Percentiles rank a stretch among this genome's conserved stretches.
Evolutionary conservation across 2,888 invertebrate species (phyloP).

Genomic region (Carabus problematicus): DNA sequence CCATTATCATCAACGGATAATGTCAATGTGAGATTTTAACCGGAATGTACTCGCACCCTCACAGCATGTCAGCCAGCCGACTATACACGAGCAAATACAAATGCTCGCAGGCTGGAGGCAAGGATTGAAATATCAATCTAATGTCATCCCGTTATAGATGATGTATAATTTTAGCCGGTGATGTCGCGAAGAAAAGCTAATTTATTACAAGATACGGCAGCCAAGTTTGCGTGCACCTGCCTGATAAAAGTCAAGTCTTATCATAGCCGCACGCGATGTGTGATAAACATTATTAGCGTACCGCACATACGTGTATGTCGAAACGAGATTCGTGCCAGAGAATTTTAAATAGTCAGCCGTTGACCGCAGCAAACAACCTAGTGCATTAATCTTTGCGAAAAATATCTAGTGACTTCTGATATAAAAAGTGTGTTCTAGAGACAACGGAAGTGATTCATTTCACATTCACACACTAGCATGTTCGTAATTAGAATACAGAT

Average conservation of each 20-base stretch:
- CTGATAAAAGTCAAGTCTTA: constrained; percentile 12
- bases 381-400: no score
- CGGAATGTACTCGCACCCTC: constrained; percentile 1
- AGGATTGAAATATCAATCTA: constrained; percentile 27
- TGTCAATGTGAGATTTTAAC: neutral
- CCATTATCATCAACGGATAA: constrained; percentile 7
- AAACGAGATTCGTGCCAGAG: no score
- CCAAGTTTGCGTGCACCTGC: constrained; percentile 14
- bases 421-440: no score
- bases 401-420: no score
- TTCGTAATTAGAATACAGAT: no score
- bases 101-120: neutral
- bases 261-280: constrained; percentile 9
- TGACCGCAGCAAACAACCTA: no score
- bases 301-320: neutral
- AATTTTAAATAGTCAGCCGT: no score
- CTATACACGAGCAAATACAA: no score
- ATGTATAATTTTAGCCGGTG: constrained; percentile 18
- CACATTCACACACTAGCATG: no score
- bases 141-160: constrained; percentile 25
- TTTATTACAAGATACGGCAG: constrained; percentile 9
- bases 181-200: constrained; percentile 16
- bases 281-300: constrained; percentile 12
- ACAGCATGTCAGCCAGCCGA: no score
- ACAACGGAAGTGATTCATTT: no score